Evolutionary conservation across 2,888 invertebrate species (phyloP), one percentile per base, ranked within the genome.

Genomic region (Polietes domitor): DNA sequence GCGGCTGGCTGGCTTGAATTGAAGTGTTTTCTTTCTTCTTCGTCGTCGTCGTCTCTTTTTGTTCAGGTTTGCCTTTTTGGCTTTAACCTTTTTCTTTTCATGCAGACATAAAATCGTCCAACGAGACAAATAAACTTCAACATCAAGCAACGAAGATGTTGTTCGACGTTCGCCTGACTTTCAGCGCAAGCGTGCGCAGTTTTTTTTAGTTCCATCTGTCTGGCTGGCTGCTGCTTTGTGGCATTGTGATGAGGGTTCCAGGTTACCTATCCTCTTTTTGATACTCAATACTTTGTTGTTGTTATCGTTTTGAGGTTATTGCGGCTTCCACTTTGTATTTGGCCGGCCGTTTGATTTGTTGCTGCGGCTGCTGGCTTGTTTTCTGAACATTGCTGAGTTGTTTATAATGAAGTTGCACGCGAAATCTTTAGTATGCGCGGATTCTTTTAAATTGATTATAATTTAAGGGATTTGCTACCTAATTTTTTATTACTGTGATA

Each of bases 371-470:
- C 81, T 80, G n/a, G n/a, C n/a, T n/a, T n/a, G n/a, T n/a, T n/a
- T n/a, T n/a, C n/a, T n/a, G 86, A 81, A 74, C 78, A n/a, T 47
- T 75, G 80, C 75, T 87, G 85, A 47, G 55, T 80, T 86, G 68
- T 86, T 86, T 86, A 86, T 84, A 83, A 81, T 86, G 79, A 83
- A 86, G 86, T 84, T 85, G 82, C 83, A 83, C 85, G 86, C 85
- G 82, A 86, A 85, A 81, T 81, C 53, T 81, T 85, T 81, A 78
- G 81, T 81, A 83, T 84, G 84, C 81, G 84, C 84, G 78, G 84
- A 84, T 84, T 84, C 84, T 68, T 83, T 83, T 83, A 85, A 83
- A 85, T 85, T 83, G 85, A 83, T 85, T 85, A 83, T 83, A 79
- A 83, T 83, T 80, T 79, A 85, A 85, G 85, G 85, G 82, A 82